Percentiles rank a stretch among this genome's conserved stretches.
Evolutionary conservation across 2,797 vertebrate genomes (phyloP).

Genomic region (Dicrostonyx torquatus): DNA sequence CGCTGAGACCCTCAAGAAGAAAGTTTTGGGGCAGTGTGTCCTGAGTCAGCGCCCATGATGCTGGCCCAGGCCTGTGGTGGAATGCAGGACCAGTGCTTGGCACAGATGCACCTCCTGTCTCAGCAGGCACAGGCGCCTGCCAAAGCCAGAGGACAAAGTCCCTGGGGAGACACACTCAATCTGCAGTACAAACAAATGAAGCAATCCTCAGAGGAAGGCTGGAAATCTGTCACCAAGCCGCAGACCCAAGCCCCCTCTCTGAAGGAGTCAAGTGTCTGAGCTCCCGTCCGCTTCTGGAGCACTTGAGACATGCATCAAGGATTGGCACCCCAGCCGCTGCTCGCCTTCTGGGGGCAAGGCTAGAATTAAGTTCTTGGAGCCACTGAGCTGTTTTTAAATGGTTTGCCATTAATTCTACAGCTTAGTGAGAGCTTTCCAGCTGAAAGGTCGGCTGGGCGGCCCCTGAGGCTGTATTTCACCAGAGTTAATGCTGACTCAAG

Average conservation of each 20-base stretch:
- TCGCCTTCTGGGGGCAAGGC: slow-evolving; percentile 63
- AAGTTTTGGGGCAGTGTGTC: too few relatives aligned
- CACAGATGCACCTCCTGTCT: neutral
- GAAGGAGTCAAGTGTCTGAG: neutral
- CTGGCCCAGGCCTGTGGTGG: neutral
- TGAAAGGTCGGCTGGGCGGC: slow-evolving; percentile 8
- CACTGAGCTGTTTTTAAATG: slow-evolving; percentile 70
- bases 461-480: slow-evolving; percentile 57
- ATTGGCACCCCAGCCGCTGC: slow-evolving; percentile 48
- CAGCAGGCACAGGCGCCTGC: neutral
- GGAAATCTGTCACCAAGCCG: slow-evolving; percentile 56
- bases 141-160: slow-evolving; percentile 28
- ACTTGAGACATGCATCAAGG: slow-evolving; percentile 15
- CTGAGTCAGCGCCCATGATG: neutral
- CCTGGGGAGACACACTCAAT: slow-evolving; percentile 32
- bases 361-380: slow-evolving; percentile 68
- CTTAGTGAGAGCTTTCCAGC: slow-evolving; percentile 73
- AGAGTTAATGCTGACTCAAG: slow-evolving; percentile 57
- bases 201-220: neutral
- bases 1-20: neutral
- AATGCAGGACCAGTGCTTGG: neutral
- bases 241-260: slow-evolving; percentile 9
- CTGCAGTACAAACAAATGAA: neutral
- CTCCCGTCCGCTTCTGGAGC: slow-evolving; percentile 32
- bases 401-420: slow-evolving; percentile 75